Conservation (phyloP, 2,113 vertebrate species). For the Serinus canaria region DNA sequence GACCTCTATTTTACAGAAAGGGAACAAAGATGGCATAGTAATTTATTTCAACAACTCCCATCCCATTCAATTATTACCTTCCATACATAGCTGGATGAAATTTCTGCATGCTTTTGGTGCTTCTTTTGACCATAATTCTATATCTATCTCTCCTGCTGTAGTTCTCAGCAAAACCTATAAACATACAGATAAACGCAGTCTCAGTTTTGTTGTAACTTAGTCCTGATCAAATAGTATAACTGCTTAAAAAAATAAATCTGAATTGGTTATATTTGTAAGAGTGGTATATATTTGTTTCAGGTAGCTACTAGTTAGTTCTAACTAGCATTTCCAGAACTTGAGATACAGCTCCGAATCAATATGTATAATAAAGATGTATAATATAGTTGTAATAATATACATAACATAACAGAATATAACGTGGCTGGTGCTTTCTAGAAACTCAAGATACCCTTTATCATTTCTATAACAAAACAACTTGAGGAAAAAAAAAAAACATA, state of each 20-base stretch:
- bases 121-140: constrained; percentile 98
- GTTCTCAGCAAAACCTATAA: constrained; percentile 92
- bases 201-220: background rate
- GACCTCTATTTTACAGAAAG: background rate
- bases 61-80: constrained; percentile 79
- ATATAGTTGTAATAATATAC: background rate
- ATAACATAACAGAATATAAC: background rate
- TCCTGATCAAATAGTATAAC: background rate
- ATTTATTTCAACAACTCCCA: background rate
- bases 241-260: background rate
- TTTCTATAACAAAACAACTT: background rate
- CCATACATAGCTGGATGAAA: constrained; percentile 95
- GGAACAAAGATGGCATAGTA: background rate
- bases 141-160: constrained; percentile 93
- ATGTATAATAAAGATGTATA: accelerated
- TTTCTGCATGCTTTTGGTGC: constrained; percentile 95
- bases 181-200: background rate
- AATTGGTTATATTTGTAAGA: background rate
- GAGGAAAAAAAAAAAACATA: accelerated
- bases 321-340: background rate
- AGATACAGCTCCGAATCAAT: background rate
- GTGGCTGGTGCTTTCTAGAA: background rate
- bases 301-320: background rate
- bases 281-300: background rate
- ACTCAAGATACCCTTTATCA: background rate